Conservation (phyloP, 23 tunicate species). For the Trididemnum nubilum region DNA sequence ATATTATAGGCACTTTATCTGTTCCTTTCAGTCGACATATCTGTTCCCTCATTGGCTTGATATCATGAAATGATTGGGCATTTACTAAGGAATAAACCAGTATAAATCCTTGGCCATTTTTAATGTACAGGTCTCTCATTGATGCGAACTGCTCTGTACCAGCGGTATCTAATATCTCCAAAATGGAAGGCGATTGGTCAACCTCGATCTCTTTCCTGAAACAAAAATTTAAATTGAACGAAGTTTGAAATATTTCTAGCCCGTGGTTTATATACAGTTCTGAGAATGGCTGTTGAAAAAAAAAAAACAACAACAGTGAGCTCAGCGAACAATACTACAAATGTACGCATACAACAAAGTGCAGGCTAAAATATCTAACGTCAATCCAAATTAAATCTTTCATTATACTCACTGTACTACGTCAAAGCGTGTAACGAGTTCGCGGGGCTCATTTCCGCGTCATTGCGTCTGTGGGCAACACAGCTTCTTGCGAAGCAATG, state of each 20-base stretch:
- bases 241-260: not conserved
- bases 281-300: too few relatives aligned
- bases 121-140: constrained; percentile 82
- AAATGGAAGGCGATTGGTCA: constrained; percentile 67
- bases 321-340: too few relatives aligned
- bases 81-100: constrained; percentile 76
- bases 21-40: constrained; percentile 84
- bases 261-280: too few relatives aligned
- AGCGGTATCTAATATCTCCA: constrained; percentile 89
- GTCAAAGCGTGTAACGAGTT: too few relatives aligned
- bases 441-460: too few relatives aligned
- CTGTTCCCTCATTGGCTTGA: constrained; percentile 86
- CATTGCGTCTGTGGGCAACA: too few relatives aligned
- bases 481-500: too few relatives aligned
- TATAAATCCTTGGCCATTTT: constrained; percentile 88
- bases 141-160: constrained; percentile 93
- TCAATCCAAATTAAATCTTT: too few relatives aligned
- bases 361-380: too few relatives aligned
- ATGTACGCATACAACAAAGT: too few relatives aligned
- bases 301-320: too few relatives aligned
- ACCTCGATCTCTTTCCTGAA: constrained; percentile 82
- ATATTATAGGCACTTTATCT: constrained; percentile 72
- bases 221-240: not conserved
- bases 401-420: too few relatives aligned
- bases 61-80: constrained; percentile 79